Evolutionary conservation across 2,797 vertebrate genomes (phyloP).

Genomic region (Poeciliopsis turneri): DNA sequence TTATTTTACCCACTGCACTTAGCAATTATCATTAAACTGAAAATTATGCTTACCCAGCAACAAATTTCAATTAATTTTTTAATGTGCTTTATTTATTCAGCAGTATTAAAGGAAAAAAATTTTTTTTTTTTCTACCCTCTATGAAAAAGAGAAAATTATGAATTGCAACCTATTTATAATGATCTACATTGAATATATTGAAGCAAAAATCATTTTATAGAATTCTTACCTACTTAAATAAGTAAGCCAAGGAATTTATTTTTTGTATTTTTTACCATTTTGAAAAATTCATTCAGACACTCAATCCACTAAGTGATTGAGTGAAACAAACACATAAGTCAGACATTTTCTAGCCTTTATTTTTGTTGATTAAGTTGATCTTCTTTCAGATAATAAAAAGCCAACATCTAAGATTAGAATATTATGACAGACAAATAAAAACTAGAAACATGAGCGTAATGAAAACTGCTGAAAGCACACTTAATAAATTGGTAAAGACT

Average conservation of each 20-base stretch:
- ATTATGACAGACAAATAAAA: neutral
- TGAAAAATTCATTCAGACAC: neutral
- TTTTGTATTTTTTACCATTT: neutral
- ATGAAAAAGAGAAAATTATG: neutral
- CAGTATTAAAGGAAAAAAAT: neutral
- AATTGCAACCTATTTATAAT: neutral
- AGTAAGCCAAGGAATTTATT: neutral
- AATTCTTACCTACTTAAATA: neutral
- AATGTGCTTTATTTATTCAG: neutral
- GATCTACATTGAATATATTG: neutral
- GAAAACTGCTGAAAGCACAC: neutral
- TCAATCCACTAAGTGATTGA: neutral
- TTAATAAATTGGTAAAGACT: neutral
- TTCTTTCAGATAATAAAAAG: neutral
- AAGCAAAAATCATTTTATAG: neutral
- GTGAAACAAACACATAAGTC: neutral
- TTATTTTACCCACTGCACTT: conserved; percentile 19
- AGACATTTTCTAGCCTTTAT: neutral
- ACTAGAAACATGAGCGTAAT: neutral
- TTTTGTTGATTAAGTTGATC: neutral
- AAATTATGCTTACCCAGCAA: conserved; percentile 21
- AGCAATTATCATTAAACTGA: conserved; percentile 38
- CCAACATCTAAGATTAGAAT: neutral
- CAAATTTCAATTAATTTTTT: neutral
- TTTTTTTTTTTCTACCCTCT: neutral